Base-by-base conservation (phyloP, 2,797 vertebrate species). In the Morus bassanus region DNA sequence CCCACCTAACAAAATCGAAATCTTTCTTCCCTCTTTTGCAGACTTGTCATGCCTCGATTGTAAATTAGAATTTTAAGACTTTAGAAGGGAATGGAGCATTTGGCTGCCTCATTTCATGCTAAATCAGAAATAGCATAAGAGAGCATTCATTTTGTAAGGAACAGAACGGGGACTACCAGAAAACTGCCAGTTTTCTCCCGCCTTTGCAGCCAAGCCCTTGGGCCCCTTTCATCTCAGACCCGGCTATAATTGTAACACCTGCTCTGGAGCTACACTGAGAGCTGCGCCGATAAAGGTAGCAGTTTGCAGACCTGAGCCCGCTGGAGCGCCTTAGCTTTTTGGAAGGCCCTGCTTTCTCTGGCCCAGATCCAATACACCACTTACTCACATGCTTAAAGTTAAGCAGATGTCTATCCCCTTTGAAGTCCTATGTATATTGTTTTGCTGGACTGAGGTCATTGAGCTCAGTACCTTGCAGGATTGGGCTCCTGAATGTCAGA, bases 311-410 rank as follows among this genome's bases (percentile, higher is more conserved):
- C 94, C 91, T 81, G 86, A 88, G 87, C 25, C 1, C 0, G 2
- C 43, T 9, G 41, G 56, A 95, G 90, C 0, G 77, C 91, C 93
- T 91, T 43, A 28, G 84, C 67, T 80, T 93, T 94, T 93, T 94
- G 96, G 91, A 97, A 81, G 75, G 91, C 85, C 61, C 39, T 56
- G 79, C 72, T 94, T 93, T 89, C 91, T 48, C 94, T 96, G 93
- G 96, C 94, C 82, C 72, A 64, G 72, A 69, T 95, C 96, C 95
- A 96, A 89, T 75, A 39, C 61, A 92, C 84, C 93, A 96, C 95
- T 95, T 96, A 95, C 87, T 94, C 92, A 96, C 95, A 93, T 96
- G 92, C 95, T 96, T 96, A 96, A 96, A 92, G 94, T 97, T 96
- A 97, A 96, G 95, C 95, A 95, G 95, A 92, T 96, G 96, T 96